Conservation (phyloP, 2,888 invertebrate species). For the Nebria brevicollis region DNA sequence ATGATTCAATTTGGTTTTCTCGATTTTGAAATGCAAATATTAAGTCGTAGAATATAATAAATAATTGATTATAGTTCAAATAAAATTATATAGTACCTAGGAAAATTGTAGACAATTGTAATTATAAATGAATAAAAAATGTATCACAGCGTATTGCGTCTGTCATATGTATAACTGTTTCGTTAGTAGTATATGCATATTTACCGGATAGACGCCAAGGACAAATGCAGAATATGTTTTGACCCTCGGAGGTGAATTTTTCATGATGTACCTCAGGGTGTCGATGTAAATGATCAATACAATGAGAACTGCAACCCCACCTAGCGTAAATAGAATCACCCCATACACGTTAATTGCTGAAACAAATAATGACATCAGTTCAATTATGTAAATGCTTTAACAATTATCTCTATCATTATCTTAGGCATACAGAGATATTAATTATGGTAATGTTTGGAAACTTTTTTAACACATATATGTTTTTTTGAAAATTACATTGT, state of each 20-base stretch:
- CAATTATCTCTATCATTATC: neutral
- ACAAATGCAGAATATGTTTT: slow-evolving; percentile 69
- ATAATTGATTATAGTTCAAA: neutral
- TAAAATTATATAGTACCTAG: neutral
- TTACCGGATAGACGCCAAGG: slow-evolving; percentile 73
- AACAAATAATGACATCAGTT: slow-evolving; percentile 50
- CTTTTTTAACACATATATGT: neutral
- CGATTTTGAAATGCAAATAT: neutral
- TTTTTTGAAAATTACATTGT: too few relatives aligned
- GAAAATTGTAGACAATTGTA: neutral
- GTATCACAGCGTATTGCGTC: neutral
- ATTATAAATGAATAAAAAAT: neutral
- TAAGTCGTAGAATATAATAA: neutral
- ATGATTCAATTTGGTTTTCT: too few relatives aligned
- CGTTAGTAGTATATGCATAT: slow-evolving; percentile 51
- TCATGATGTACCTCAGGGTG: slow-evolving; percentile 67
- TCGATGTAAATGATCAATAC: slow-evolving; percentile 67
- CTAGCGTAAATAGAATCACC: slow-evolving; percentile 66
- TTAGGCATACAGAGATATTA: neutral
- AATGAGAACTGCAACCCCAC: slow-evolving; percentile 64
- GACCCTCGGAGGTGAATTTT: slow-evolving; percentile 65
- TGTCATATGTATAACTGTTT: neutral
- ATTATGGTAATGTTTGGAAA: neutral
- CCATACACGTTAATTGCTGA: slow-evolving; percentile 70
- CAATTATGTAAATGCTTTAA: neutral